A percentile compares a stretch with the other conserved stretches of the same genome.
These are phyloP conservation scores for Halcyon smyrnensis DNA, from an alignment of 2,797 vertebrate genomes.

Conservation along the genomic window DNA sequence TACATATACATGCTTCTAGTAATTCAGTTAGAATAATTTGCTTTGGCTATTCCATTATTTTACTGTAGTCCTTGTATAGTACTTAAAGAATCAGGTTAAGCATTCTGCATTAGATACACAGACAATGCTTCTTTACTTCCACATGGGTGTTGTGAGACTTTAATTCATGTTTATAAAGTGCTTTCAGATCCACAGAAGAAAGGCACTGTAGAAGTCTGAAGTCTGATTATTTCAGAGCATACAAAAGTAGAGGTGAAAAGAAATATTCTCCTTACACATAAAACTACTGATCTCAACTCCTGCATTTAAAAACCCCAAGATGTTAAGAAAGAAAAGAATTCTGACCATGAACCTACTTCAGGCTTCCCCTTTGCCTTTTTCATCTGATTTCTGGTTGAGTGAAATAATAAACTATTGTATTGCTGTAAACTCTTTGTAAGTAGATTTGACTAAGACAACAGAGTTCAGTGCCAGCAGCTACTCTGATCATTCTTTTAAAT, in stretches of 20 bases:
- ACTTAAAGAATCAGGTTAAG: slow-evolving; percentile 54
- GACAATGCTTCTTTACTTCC: slow-evolving; percentile 53
- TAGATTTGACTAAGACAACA: slow-evolving; percentile 82
- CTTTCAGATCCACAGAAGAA: slow-evolving; percentile 66
- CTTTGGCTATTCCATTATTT: slow-evolving; percentile 25
- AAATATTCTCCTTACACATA: slow-evolving; percentile 44
- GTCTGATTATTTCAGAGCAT: slow-evolving; percentile 54
- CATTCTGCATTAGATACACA: slow-evolving; percentile 29
- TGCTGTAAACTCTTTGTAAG: slow-evolving; percentile 83
- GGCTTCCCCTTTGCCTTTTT: slow-evolving; percentile 67
- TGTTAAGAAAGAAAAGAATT: slow-evolving; percentile 63
- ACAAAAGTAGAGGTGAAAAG: slow-evolving; percentile 70
- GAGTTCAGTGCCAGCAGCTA: slow-evolving; percentile 82
- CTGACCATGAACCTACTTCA: slow-evolving; percentile 72
- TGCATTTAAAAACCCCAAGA: slow-evolving; percentile 52
- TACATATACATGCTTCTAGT: not conserved
- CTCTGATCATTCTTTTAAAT: slow-evolving; percentile 85
- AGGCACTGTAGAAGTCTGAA: slow-evolving; percentile 55
- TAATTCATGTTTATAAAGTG: slow-evolving; percentile 71
- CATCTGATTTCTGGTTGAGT: slow-evolving; percentile 76
- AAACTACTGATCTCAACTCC: slow-evolving; percentile 67
- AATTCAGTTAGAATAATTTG: slow-evolving; percentile 1
- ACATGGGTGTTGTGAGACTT: slow-evolving; percentile 44
- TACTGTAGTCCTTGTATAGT: not conserved
- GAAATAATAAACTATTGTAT: slow-evolving; percentile 82